Evolutionary conservation across 2,888 invertebrate genomes (phyloP), one percentile per base, ranked within the genome.

Genomic region (Synergus itoensis): DNA sequence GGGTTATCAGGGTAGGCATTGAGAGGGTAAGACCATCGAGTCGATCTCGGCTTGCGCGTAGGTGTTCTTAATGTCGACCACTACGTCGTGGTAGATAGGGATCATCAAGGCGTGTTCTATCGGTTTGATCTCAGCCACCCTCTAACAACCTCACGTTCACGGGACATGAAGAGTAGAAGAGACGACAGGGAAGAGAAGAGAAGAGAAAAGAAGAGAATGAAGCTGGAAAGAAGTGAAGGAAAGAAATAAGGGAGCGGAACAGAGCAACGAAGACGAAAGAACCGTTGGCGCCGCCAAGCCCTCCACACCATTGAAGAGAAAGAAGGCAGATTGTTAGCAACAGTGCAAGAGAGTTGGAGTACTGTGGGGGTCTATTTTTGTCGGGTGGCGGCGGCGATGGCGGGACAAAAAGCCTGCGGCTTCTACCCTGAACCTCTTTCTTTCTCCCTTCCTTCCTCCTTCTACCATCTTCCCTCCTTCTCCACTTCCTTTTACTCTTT

Each of bases 381-480:
- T 89, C 88, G 90, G 90, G 86, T 86, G 78, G 84, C 79, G 76
- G 82, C 80, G 78, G 82, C 82, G 77, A 87, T 88, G 88, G 89
- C 89, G 88, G 91, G 89, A 91, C 91, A 91, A 91, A 91, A 91
- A 91, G 91, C 90, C 90, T 87, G 90, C 90, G 90, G 90, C 91
- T 88, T 89, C 89, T 86, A 86, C 87, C 84, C 87, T 86, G 85
- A 82, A 84, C 78, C 80, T 79, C 80, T 79, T 69, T 80, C 81
- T 84, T 84, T 84, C 81, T 82, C 83, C 79, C 81, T 77, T 80
- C 80, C 69, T 81, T 76, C 79, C 73, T 76, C 67, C 28, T 28
- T 28, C 28, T 28, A 80, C 81, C 76, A 77, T 83, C 76, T 67
- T 77, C 80, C 77, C 76, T 79, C 79, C 79, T 77, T 64, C 77